These are phyloP conservation scores for Panopea generosa DNA, from an alignment of 2,888 invertebrate genomes.

Conservation along the genomic window DNA sequence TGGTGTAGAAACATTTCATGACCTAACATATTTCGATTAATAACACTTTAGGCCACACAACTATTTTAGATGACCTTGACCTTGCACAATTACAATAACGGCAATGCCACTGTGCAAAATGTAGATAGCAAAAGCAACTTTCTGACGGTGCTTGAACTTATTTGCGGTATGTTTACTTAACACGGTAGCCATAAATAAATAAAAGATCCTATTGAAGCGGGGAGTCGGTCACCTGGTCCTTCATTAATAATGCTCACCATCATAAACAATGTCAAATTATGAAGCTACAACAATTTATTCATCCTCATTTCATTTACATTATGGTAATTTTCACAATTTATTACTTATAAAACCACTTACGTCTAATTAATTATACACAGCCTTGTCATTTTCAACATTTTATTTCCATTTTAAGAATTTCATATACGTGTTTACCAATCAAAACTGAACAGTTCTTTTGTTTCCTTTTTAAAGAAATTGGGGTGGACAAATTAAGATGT, in stretches of 20 bases:
- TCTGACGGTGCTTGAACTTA: no score
- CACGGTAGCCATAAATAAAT: no score
- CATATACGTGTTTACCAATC: constrained; percentile 46
- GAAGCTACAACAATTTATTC: constrained; percentile 53
- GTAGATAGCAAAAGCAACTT: no score
- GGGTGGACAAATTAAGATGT: no score
- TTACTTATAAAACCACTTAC: constrained; percentile 46
- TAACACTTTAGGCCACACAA: no score
- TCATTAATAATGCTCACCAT: constrained; percentile 40
- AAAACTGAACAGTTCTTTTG: constrained; percentile 19
- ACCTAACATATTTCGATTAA: no score
- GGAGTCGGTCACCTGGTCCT: constrained; percentile 22
- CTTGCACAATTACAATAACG: no score
- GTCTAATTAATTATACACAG: constrained; percentile 61
- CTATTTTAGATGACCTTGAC: no score
- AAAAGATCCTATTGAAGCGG: no score
- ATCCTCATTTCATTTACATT: constrained; percentile 56
- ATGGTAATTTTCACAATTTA: constrained; percentile 59
- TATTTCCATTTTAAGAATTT: constrained; percentile 55
- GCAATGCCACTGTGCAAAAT: no score
- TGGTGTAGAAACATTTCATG: no score
- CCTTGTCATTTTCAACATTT: constrained; percentile 50
- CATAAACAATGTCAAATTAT: constrained; percentile 54
- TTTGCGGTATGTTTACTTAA: no score
- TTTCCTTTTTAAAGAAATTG: neutral